Evolutionary conservation across 2,797 vertebrate genomes (phyloP).

Genomic region (Pipistrellus nathusii): DNA sequence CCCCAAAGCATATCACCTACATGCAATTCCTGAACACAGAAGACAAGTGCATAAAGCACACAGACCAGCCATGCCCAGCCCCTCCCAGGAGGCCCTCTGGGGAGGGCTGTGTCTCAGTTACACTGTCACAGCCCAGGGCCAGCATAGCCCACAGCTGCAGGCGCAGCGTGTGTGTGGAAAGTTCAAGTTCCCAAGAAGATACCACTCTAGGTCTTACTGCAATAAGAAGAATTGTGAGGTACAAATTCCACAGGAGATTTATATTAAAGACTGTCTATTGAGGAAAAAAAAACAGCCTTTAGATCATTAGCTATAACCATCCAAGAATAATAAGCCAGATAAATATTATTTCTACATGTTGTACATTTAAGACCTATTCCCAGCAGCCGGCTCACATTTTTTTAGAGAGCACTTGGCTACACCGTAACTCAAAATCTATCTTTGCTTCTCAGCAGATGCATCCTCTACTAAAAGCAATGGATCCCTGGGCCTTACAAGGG

Average conservation of each 20-base stretch:
- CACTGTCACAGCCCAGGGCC: not conserved
- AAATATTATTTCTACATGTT: constrained; percentile 79
- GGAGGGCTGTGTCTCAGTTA: not conserved
- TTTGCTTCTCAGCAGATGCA: constrained; percentile 77
- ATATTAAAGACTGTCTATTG: constrained; percentile 54
- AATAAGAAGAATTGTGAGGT: not conserved
- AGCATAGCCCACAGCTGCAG: not conserved
- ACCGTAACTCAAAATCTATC: constrained; percentile 71
- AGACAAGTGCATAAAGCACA: not conserved
- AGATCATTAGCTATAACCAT: constrained; percentile 62
- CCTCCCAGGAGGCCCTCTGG: not conserved
- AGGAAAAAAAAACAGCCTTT: not conserved
- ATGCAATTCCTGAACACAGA: not conserved
- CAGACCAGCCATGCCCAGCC: rapidly evolving
- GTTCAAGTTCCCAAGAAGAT: constrained; percentile 49
- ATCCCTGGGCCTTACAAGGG: constrained; percentile 63
- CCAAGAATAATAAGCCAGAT: constrained; percentile 84
- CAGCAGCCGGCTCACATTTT: constrained; percentile 75
- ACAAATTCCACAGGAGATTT: constrained; percentile 75
- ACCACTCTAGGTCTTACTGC: constrained; percentile 44
- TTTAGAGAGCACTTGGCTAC: constrained; percentile 64
- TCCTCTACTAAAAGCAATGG: constrained; percentile 66
- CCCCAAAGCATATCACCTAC: not conserved
- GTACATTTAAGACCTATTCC: constrained; percentile 78
- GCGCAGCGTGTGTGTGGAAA: not conserved